Evolutionary conservation across 1,140 invertebrate genomes (phyloP).

Genomic region (Fopius arisanus): DNA sequence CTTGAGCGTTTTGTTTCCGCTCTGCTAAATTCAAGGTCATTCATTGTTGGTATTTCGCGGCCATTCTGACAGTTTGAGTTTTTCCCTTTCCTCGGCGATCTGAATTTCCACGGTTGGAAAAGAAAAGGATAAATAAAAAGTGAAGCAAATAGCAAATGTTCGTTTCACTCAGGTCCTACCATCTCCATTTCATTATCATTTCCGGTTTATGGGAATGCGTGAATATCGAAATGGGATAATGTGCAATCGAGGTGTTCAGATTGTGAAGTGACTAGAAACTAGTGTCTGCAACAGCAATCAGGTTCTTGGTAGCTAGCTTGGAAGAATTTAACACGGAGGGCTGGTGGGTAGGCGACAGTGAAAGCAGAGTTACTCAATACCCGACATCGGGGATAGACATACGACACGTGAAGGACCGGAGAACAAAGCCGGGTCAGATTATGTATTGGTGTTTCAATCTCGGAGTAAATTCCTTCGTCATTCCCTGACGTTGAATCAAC

Average conservation of each 20-base stretch:
- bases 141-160: not conserved
- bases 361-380: constrained; percentile 55
- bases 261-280: not conserved
- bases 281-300: not conserved
- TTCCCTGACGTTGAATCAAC: not conserved
- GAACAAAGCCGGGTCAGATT: constrained; percentile 9
- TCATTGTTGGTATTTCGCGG: constrained; percentile 45
- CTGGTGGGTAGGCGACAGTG: constrained; percentile 51
- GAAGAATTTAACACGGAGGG: constrained; percentile 43
- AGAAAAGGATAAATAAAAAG: not conserved
- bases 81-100: not conserved
- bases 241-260: not conserved
- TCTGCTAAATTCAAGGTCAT: constrained; percentile 59
- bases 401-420: not conserved
- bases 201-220: no score
- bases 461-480: not conserved
- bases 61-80: constrained; percentile 32
- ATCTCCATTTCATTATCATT: no score
- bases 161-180: no score
- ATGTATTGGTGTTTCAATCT: not conserved
- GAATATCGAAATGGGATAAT: not conserved
- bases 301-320: constrained; percentile 8
- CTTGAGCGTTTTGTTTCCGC: constrained; percentile 48
- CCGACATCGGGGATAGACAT: constrained; percentile 41
- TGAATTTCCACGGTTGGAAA: not conserved